Evolutionary conservation across 2,113 vertebrate genomes (phyloP).

Genomic region (Alectura lathami): DNA sequence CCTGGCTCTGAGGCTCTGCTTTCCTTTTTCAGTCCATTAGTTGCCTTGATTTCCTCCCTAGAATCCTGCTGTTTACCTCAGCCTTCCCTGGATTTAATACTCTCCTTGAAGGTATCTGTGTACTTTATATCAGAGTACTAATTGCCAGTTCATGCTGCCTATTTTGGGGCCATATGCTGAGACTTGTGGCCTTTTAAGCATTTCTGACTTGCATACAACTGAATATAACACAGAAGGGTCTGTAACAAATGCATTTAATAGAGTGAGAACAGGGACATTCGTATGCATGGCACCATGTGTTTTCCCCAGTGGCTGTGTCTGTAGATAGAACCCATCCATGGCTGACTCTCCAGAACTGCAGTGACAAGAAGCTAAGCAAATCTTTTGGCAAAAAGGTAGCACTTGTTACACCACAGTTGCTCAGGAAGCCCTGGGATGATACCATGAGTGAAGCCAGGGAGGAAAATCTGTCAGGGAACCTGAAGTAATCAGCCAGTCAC

Average conservation of each 20-base stretch:
- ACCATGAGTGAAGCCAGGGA: not conserved
- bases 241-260: not conserved
- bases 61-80: not conserved
- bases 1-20: not conserved
- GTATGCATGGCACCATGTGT: not conserved
- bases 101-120: not conserved
- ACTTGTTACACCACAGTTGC: not conserved
- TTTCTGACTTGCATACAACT: not conserved
- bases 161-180: not conserved
- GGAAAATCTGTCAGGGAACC: conserved; percentile 61
- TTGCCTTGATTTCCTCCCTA: not conserved
- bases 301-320: not conserved
- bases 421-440: not conserved
- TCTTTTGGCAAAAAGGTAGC: conserved; percentile 32
- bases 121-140: not conserved
- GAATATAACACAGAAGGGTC: not conserved
- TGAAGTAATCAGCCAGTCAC: conserved; percentile 55
- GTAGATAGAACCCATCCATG: not conserved
- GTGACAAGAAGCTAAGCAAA: not conserved
- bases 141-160: not conserved
- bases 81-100: not conserved
- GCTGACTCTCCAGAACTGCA: not conserved
- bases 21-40: not conserved
- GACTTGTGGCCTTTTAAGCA: not conserved
- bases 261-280: not conserved